phyloP scores from a whole-genome alignment of 2,888 invertebrate genomes.

The Pammene aurita region DNA sequence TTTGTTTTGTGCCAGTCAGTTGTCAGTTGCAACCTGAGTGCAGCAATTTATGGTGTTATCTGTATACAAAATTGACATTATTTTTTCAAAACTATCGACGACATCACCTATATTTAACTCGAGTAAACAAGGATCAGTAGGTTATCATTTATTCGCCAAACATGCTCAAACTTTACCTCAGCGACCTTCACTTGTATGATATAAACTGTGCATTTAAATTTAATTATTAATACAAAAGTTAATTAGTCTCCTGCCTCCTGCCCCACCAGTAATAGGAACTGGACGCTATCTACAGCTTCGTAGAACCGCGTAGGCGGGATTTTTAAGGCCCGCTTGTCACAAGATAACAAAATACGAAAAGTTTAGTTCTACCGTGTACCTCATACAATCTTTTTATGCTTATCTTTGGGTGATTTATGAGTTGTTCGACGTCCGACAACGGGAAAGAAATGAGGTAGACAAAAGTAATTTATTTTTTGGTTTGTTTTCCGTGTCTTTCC shows the following conservation, averaged over 20 bases:
- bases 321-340: slow-evolving; percentile 72
- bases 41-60: background rate
- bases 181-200: no score
- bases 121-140: no score
- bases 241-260: background rate
- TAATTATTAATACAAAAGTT: background rate
- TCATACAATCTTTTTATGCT: slow-evolving; percentile 84
- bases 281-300: slow-evolving; percentile 60
- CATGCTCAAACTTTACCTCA: no score
- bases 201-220: no score
- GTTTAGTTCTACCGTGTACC: slow-evolving; percentile 81
- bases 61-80: no score
- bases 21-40: background rate
- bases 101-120: background rate
- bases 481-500: slow-evolving; percentile 82
- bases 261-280: slow-evolving; percentile 34
- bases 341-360: slow-evolving; percentile 82
- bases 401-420: slow-evolving; percentile 83
- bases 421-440: slow-evolving; percentile 81
- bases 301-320: slow-evolving; percentile 70
- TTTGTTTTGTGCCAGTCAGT: slow-evolving; percentile 27
- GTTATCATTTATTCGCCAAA: no score
- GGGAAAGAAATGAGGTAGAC: slow-evolving; percentile 82
- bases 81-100: no score
- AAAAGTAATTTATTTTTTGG: slow-evolving; percentile 83